These are phyloP conservation scores for Heteropelma amictum DNA, from an alignment of 2,888 invertebrate species.

Conservation along the genomic window DNA sequence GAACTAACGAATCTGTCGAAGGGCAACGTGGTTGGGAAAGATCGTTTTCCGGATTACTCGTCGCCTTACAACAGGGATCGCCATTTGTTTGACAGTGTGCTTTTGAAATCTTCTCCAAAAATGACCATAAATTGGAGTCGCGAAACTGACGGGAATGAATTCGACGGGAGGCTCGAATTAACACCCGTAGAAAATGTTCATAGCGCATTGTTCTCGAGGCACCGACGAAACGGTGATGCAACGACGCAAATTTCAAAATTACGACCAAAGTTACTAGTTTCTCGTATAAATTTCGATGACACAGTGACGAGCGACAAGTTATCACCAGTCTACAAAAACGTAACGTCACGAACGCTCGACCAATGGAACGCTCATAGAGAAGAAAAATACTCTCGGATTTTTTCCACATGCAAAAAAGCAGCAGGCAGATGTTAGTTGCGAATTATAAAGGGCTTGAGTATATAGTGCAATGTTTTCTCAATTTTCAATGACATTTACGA, in stretches of 20 bases:
- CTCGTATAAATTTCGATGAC: constrained; percentile 59
- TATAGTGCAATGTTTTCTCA: neutral
- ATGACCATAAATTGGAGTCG: constrained; percentile 65
- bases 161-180: constrained; percentile 65
- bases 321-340: constrained; percentile 38
- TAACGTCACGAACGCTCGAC: constrained; percentile 40
- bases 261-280: constrained; percentile 58
- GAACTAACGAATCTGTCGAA: constrained; percentile 16
- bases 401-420: constrained; percentile 55
- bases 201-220: constrained; percentile 65
- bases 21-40: constrained; percentile 4
- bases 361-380: constrained; percentile 51
- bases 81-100: constrained; percentile 59
- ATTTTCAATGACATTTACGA: no score
- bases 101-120: constrained; percentile 69
- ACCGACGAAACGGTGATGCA: constrained; percentile 56
- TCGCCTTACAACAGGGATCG: constrained; percentile 15
- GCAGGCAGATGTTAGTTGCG: constrained; percentile 34
- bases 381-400: constrained; percentile 69
- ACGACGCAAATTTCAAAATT: constrained; percentile 47
- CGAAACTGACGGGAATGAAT: constrained; percentile 54
- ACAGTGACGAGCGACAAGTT: constrained; percentile 44
- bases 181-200: constrained; percentile 70
- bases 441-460: neutral
- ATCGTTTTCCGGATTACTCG: constrained; percentile 14